A percentile compares a stretch with the other conserved stretches of the same genome.
Evolutionary conservation across 1,140 invertebrate genomes (phyloP).

Genomic region (Heterodera schachtii): DNA sequence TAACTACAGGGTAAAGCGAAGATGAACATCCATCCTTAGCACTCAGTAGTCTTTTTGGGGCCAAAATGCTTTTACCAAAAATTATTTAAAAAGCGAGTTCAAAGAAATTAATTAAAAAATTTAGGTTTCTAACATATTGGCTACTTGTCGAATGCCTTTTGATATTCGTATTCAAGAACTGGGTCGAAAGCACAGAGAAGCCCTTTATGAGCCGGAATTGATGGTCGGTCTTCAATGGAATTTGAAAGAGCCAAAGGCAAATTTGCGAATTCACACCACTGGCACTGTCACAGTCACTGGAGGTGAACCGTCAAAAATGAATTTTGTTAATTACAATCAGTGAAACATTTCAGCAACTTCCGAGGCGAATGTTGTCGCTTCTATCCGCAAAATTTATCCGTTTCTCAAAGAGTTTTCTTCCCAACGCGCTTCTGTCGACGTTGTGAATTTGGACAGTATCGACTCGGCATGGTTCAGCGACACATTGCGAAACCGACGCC

Average conservation of each 20-base stretch:
- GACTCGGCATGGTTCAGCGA: background rate
- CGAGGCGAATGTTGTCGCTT: constrained; percentile 11
- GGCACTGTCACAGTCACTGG: constrained; percentile 61
- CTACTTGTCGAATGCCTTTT: constrained; percentile 94
- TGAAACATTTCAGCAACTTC: constrained; percentile 27
- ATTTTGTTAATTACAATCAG: background rate
- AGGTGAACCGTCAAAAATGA: constrained; percentile 39
- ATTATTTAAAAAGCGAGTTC: no score
- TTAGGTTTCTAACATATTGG: constrained; percentile 79
- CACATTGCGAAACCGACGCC: background rate
- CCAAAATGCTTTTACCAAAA: no score
- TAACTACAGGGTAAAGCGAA: constrained; percentile 79
- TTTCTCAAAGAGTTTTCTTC: constrained; percentile 20
- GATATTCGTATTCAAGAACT: constrained; percentile 81
- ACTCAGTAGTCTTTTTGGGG: no score
- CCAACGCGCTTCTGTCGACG: background rate
- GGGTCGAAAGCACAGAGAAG: constrained; percentile 47
- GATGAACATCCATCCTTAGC: no score
- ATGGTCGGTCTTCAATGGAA: constrained; percentile 57
- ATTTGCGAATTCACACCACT: constrained; percentile 61
- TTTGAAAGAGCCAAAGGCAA: constrained; percentile 54
- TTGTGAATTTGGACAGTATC: background rate
- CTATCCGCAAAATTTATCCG: constrained; percentile 22
- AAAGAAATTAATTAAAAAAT: constrained; percentile 24
- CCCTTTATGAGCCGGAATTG: constrained; percentile 62